A percentile compares a stretch with the other conserved stretches of the same genome.
These are phyloP conservation scores for Terrapene triunguis DNA, from an alignment of 2,113 vertebrate species.

Conservation along the genomic window DNA sequence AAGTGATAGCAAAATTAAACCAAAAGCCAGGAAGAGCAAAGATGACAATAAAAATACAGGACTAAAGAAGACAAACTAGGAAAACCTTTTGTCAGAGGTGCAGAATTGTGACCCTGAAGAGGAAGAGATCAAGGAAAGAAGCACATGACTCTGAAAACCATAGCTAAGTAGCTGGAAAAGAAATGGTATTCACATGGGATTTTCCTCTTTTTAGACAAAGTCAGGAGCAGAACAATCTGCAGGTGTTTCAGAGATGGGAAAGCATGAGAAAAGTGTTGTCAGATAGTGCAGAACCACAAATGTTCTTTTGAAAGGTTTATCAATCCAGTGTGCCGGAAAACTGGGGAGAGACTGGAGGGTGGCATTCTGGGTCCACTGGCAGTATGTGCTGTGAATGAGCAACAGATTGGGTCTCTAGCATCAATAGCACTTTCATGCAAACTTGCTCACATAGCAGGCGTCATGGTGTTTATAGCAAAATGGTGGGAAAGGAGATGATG, in stretches of 20 bases:
- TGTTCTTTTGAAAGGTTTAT: not conserved
- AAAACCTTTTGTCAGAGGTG: not conserved
- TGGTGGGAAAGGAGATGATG: not conserved
- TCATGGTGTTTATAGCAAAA: not conserved
- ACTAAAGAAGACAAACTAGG: not conserved
- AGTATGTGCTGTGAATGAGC: slow-evolving; percentile 17
- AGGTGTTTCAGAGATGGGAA: not conserved
- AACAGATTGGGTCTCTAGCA: slow-evolving; percentile 43
- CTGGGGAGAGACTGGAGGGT: slow-evolving; percentile 1
- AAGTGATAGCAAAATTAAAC: not conserved
- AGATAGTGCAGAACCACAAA: not conserved
- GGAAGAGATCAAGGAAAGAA: not conserved
- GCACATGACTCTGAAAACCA: not conserved
- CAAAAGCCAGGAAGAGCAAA: not conserved
- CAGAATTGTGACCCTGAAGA: not conserved
- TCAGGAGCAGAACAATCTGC: not conserved
- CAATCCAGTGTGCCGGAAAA: fast-evolving
- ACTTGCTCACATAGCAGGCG: slow-evolving; percentile 1
- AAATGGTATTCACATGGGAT: not conserved
- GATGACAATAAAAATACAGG: not conserved
- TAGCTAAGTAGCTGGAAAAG: not conserved
- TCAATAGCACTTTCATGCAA: slow-evolving; percentile 11
- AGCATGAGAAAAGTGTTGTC: not conserved
- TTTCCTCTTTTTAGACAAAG: not conserved
- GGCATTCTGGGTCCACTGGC: not conserved